These are phyloP conservation scores for Drosophila macrospina DNA, from an alignment of 2,888 invertebrate genomes.

Conservation along the genomic window DNA sequence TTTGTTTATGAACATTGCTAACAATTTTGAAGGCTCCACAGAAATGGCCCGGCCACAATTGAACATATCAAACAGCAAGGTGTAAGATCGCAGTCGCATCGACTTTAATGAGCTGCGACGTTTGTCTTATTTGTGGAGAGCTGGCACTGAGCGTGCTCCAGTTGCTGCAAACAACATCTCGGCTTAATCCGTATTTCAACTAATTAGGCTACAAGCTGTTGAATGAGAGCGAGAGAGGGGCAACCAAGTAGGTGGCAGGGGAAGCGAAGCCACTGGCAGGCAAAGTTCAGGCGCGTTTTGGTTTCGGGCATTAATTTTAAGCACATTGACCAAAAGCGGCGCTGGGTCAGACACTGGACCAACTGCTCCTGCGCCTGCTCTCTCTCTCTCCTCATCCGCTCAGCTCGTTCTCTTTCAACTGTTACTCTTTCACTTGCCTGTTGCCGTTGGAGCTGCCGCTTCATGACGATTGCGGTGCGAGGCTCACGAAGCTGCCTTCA, in stretches of 20 bases:
- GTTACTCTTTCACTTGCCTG: slow-evolving; percentile 25
- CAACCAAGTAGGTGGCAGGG: slow-evolving; percentile 11
- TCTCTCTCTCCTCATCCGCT: not conserved
- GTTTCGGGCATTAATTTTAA: slow-evolving; percentile 70
- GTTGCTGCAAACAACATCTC: slow-evolving; percentile 31
- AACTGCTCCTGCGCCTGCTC: not conserved
- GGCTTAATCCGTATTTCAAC: slow-evolving; percentile 65
- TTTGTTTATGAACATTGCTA: slow-evolving; percentile 49
- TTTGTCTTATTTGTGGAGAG: slow-evolving; percentile 43
- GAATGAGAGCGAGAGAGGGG: not conserved
- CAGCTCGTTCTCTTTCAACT: slow-evolving; percentile 2
- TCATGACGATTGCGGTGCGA: slow-evolving; percentile 67
- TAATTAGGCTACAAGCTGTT: slow-evolving; percentile 73
- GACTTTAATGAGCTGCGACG: slow-evolving; percentile 65
- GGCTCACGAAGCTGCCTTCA: slow-evolving; percentile 77
- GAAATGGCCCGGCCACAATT: slow-evolving; percentile 14
- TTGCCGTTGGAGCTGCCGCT: slow-evolving; percentile 15
- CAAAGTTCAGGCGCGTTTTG: slow-evolving; percentile 70
- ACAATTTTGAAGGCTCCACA: slow-evolving; percentile 17
- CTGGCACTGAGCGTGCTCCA: slow-evolving; percentile 22
- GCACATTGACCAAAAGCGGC: slow-evolving; percentile 74
- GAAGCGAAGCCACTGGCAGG: slow-evolving; percentile 37
- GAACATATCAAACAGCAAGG: slow-evolving; percentile 36
- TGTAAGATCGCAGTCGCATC: slow-evolving; percentile 28
- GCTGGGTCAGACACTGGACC: slow-evolving; percentile 62